Base-by-base conservation (phyloP, 1,140 invertebrate genomes). In the Temnothorax nylanderi region DNA sequence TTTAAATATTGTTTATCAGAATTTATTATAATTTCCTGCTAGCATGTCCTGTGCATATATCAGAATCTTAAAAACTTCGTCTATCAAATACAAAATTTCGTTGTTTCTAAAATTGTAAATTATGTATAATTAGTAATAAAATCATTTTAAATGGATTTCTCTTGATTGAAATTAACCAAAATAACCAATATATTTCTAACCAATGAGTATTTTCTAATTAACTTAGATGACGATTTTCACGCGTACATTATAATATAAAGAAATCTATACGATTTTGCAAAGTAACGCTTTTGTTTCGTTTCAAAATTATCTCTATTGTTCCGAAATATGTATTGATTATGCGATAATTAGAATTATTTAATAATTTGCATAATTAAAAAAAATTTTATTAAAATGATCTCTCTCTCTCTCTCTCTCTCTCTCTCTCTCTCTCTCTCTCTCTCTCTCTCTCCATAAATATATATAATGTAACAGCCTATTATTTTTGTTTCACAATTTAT, bases 1-100 rank as follows among this genome's bases (percentile, higher is more conserved):
- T 10, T 60, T 60, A 44, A 16, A 26, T 77, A 62, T 76, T 26
- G 10, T 47, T 34, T 62, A 32, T 26, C 34, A 10, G 18, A 54
- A 74, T 58, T 75, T 56, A 21, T 41, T 21, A 58, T n/a, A 16
- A 51, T 75, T 32, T 60, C n/a, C 26, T 54, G 51, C n/a, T 74
- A 21, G 1, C 41, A 54, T 21, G 13, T 11, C 8, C 11, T 75
- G 2, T 37, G n/a, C 8, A 65, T 41, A 65, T 11, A 65, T 65
- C 8, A 21, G 4, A 26, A 26, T 65, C 11, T 32, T 49, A 10
- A 71, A 1, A 71, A 26, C 7, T 49, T 72, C 8, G 2, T 26
- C 1, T 72, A 10, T 5, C 6, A 5, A 37, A 72, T 21, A 7
- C 16, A 5, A 6, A 0, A 67, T 44, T 44, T 67, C 21, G 4